phyloP scores from a whole-genome alignment of 2,113 vertebrate species.

The Myiozetetes cayanensis region DNA sequence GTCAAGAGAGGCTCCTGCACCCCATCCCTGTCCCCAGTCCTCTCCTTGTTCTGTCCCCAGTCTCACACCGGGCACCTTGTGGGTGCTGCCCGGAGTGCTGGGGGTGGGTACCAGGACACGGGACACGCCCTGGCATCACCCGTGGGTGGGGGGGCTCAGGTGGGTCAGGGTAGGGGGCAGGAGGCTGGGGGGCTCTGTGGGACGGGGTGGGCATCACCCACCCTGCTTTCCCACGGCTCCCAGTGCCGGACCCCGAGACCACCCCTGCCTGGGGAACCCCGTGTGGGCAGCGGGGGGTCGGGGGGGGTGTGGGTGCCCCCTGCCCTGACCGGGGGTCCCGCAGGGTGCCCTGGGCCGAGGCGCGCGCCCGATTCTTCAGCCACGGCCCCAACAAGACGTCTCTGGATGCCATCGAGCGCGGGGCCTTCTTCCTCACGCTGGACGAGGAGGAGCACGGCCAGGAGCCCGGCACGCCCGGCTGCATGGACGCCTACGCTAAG shows the following conservation, averaged over 20 bases:
- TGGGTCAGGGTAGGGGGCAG: not conserved
- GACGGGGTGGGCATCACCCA: not conserved
- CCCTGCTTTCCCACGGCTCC: not conserved
- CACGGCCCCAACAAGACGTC: conserved; percentile 80
- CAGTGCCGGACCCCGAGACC: not conserved
- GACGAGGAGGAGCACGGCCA: conserved; percentile 85
- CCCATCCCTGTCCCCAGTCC: not conserved
- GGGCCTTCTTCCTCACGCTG: conserved; percentile 87
- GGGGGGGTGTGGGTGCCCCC: not conserved
- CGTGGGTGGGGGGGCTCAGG: not conserved
- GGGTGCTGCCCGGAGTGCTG: not conserved
- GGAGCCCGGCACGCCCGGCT: not conserved
- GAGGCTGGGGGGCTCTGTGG: not conserved
- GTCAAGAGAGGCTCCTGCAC: not conserved
- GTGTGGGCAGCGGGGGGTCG: no score
- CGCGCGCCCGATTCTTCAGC: conserved; percentile 82
- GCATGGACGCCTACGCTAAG: conserved; percentile 87
- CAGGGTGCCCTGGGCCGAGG: conserved; percentile 83
- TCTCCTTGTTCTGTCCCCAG: not conserved
- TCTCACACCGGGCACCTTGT: not conserved
- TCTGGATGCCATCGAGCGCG: conserved; percentile 84
- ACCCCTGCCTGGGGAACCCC: not conserved
- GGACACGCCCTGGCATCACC: not conserved
- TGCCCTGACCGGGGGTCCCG: not conserved
- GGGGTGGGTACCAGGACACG: not conserved